These are phyloP conservation scores for Bombylius discolor DNA, from an alignment of 2,888 invertebrate species.

Conservation along the genomic window DNA sequence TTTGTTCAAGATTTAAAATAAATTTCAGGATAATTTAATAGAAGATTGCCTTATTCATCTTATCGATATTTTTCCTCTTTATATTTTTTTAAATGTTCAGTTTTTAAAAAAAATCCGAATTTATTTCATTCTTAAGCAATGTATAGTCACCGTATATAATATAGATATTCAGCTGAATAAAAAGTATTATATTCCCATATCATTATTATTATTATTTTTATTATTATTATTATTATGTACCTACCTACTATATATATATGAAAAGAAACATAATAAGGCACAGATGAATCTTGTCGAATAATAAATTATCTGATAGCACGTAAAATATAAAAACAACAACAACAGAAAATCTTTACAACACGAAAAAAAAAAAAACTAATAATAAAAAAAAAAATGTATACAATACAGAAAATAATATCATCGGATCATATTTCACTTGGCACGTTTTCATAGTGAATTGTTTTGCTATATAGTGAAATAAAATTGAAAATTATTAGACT, in stretches of 20 bases:
- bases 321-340: slow-evolving; percentile 4
- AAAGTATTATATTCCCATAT: slow-evolving; percentile 8
- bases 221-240: no score
- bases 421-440: slow-evolving; percentile 13
- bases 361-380: neutral
- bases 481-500: no score
- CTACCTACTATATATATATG: neutral
- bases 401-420: slow-evolving; percentile 4
- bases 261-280: slow-evolving; percentile 6
- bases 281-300: slow-evolving; percentile 12
- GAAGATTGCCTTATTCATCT: no score
- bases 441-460: neutral
- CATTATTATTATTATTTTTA: neutral
- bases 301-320: slow-evolving; percentile 14
- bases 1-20: no score
- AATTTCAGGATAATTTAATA: no score
- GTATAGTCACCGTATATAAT: no score
- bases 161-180: neutral
- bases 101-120: no score
- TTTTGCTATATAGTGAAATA: no score
- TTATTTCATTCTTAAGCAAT: no score
- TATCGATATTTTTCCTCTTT: no score
- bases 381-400: neutral
- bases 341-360: neutral
- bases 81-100: no score